Percentiles rank a stretch among this genome's conserved stretches.
These are phyloP conservation scores for Hippopotamus amphibius DNA, from an alignment of 2,113 vertebrate species.

Conservation along the genomic window DNA sequence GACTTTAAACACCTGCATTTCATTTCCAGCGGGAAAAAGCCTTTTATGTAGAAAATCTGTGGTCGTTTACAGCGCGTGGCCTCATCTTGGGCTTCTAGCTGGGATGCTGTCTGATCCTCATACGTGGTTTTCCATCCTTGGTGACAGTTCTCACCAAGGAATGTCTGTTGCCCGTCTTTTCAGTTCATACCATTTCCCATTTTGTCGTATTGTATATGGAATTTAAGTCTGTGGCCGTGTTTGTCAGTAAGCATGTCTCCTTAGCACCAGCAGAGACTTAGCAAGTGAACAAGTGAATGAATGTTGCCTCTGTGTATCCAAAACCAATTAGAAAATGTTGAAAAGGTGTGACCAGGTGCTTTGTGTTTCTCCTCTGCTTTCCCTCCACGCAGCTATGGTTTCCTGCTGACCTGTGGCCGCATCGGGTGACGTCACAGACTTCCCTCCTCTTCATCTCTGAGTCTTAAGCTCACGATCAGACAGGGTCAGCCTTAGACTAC, in stretches of 20 bases:
- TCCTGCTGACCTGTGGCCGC: background rate
- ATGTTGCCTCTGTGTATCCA: background rate
- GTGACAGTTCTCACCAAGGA: background rate
- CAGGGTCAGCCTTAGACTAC: background rate
- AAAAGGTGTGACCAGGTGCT: background rate
- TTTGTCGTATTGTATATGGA: background rate
- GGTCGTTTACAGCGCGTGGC: background rate
- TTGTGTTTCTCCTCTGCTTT: background rate
- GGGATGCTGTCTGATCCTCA: background rate
- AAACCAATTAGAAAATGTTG: constrained; percentile 2
- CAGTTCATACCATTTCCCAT: background rate
- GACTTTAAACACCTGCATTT: background rate
- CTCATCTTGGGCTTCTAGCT: background rate
- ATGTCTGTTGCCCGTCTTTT: background rate
- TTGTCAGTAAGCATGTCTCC: background rate
- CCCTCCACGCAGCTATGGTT: background rate
- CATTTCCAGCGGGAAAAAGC: background rate
- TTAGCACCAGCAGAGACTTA: background rate
- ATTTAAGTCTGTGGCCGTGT: background rate
- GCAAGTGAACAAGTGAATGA: background rate
- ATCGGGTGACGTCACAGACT: background rate
- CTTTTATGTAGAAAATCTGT: background rate
- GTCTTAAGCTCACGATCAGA: background rate
- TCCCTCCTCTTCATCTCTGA: background rate
- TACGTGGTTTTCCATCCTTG: background rate